phyloP scores from a whole-genome alignment of 2,888 invertebrate genomes.

The Isotomurus palustris region DNA sequence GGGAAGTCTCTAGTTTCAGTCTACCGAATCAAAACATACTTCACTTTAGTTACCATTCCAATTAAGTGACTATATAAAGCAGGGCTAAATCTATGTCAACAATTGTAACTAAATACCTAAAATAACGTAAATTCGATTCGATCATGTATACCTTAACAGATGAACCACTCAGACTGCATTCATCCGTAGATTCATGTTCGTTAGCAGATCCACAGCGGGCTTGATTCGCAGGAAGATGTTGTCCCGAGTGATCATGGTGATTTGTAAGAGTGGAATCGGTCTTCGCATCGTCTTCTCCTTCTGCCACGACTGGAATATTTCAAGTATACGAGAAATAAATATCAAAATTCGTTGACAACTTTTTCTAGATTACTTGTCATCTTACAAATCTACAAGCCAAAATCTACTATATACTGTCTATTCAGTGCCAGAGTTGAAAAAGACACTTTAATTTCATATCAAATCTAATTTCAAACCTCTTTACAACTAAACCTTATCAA shows the following conservation, averaged over 20 bases:
- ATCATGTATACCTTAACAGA: constrained; percentile 35
- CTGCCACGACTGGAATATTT: no score
- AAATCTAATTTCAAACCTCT: no score
- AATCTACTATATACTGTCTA: no score
- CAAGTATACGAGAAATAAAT: no score
- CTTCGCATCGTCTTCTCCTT: no score
- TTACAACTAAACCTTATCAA: no score
- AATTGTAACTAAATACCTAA: neutral
- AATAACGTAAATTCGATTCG: neutral
- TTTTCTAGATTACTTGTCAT: no score
- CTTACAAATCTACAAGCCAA: no score
- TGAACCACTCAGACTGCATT: constrained; percentile 41
- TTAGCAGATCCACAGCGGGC: neutral
- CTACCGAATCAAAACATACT: constrained; percentile 16
- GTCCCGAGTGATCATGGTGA: constrained; percentile 10
- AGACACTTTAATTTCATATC: no score
- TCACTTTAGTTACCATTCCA: neutral
- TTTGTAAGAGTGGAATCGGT: constrained; percentile 21
- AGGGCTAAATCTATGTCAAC: neutral
- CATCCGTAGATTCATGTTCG: constrained; percentile 42
- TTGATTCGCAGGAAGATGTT: neutral
- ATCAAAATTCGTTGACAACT: no score
- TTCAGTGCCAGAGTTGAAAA: no score
- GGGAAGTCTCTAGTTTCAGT: constrained; percentile 36
- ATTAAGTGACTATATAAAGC: neutral